phyloP scores from a whole-genome alignment of 2,888 invertebrate species.

The Chrysotoxum bicinctum region DNA sequence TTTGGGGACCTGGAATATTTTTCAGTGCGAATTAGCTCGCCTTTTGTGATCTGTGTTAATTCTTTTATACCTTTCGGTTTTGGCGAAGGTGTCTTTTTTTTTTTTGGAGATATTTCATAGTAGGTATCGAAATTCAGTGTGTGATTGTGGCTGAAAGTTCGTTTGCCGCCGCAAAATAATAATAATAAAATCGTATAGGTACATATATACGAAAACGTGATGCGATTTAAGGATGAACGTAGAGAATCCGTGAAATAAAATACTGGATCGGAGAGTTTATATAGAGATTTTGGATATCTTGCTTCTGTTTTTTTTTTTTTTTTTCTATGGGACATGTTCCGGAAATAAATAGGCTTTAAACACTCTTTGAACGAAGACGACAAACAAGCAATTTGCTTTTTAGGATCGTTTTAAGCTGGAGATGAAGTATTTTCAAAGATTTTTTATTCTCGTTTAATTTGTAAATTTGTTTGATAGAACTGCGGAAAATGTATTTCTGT shows the following conservation, averaged over 20 bases:
- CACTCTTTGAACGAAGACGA: not conserved
- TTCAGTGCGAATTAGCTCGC: constrained; percentile 73
- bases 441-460: too few relatives aligned
- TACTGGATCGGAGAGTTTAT: not conserved
- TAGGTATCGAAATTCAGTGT: constrained; percentile 33
- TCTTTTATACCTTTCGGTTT: constrained; percentile 47
- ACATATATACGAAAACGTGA: constrained; percentile 22
- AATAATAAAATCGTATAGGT: constrained; percentile 19
- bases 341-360: constrained; percentile 39
- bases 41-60: constrained; percentile 72
- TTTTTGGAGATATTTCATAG: not conserved
- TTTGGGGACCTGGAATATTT: constrained; percentile 58
- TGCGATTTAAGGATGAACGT: constrained; percentile 44
- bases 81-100: constrained; percentile 20
- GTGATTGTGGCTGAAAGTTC: constrained; percentile 56
- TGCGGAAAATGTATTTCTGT: too few relatives aligned
- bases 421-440: too few relatives aligned
- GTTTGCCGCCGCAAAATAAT: constrained; percentile 18
- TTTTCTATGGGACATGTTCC: not conserved
- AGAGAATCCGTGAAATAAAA: constrained; percentile 31
- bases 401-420: not conserved
- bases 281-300: constrained; percentile 33
- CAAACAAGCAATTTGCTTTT: constrained; percentile 8
- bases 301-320: constrained; percentile 10
- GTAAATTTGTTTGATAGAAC: too few relatives aligned